These are phyloP conservation scores for Parasteatoda lunata DNA, from an alignment of 2,888 invertebrate genomes.

Conservation along the genomic window DNA sequence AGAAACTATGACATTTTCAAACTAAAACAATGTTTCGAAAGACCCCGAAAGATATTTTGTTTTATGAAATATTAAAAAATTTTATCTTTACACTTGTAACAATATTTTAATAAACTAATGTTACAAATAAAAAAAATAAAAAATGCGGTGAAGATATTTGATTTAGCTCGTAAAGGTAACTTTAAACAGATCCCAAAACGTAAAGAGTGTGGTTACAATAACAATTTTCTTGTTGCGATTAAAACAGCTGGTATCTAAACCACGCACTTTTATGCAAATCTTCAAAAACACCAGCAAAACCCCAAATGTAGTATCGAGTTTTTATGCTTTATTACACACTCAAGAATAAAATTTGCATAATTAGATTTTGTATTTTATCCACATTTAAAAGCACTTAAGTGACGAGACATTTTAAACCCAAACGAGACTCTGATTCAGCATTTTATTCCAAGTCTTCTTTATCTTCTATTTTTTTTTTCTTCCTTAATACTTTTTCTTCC, in stretches of 20 bases:
- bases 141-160: no score
- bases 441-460: slow-evolving; percentile 8
- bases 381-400: slow-evolving; percentile 63
- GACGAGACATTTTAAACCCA: slow-evolving; percentile 22
- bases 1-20: no score
- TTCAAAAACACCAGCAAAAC: slow-evolving; percentile 19
- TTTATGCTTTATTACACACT: slow-evolving; percentile 54
- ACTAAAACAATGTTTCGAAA: no score
- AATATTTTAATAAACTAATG: no score
- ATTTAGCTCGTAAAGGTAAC: no score
- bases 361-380: slow-evolving; percentile 62
- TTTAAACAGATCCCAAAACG: no score
- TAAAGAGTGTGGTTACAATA: no score
- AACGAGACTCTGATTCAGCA: slow-evolving; percentile 34
- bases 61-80: no score
- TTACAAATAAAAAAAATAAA: no score
- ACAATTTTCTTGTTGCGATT: slow-evolving; percentile 14
- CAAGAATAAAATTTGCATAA: slow-evolving; percentile 63
- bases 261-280: slow-evolving; percentile 53
- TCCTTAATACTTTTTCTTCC: slow-evolving; percentile 1
- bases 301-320: slow-evolving; percentile 28
- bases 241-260: slow-evolving; percentile 35
- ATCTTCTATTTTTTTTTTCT: slow-evolving; percentile 7
- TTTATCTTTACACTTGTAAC: no score
- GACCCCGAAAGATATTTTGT: no score